Evolutionary conservation across 2,888 invertebrate genomes (phyloP), one percentile per base, ranked within the genome.

Genomic region (Coleophora flavipennella): DNA sequence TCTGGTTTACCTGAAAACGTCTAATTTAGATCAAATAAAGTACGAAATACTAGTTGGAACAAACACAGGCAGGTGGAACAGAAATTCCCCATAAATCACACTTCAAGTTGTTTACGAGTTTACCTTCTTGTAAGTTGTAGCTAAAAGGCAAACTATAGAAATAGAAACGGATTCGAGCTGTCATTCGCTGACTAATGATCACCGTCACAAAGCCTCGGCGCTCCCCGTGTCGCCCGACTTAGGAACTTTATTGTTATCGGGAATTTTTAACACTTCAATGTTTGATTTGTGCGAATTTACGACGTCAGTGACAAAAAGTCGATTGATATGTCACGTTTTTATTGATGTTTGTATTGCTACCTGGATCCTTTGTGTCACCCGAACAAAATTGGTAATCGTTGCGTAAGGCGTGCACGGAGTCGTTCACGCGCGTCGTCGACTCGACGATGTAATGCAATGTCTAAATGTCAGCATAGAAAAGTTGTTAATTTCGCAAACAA

Each of bases 251-350:
- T 81, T 80, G 80, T 80, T 51, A 67, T 57, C 63, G 57, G 51
- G 69, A 66, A 78, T 61, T 72, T 75, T 77, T 81, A 81, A 81
- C 84, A 83, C 83, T 81, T 76, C 80, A 75, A 71, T 79, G 66
- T 83, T 81, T 80, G 81, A 83, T 83, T 79, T 81, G 79, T 74
- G 75, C 71, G 80, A 81, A 78, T 73, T 73, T 67, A 68, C 64
- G 71, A 72, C 70, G 20, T 20, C 20, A 70, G 66, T 57, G 53
- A 51, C 59, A 76, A 73, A 69, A 78, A 76, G 65, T 60, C 76
- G 70, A 84, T 84, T 81, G 81, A 83, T 69, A 81, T 65, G 67
- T 83, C 64, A 72, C 74, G 74, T 79, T 79, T 81, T 81, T 81
- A 77, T 77, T 62, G 66, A 67, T 80, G 75, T 81, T 80, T 79